phyloP scores from a whole-genome alignment of 37 sponge, comb jelly and placozoan species.

The Aphrocallistes beatrix region DNA sequence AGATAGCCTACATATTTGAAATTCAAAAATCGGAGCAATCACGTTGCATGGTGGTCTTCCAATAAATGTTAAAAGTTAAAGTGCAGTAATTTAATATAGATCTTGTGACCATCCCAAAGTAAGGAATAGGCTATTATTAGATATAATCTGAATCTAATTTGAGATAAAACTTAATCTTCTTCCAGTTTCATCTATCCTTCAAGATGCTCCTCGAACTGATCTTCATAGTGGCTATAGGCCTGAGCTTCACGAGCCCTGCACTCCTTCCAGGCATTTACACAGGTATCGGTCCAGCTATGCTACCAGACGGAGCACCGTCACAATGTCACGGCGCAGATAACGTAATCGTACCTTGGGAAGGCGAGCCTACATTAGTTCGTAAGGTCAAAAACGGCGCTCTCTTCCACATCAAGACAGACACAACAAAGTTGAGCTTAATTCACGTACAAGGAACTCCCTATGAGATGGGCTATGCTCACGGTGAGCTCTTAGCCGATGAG shows the following conservation, averaged over 20 bases:
- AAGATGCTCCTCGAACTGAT: neutral
- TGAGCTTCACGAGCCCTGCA: neutral
- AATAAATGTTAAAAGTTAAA: too few relatives aligned
- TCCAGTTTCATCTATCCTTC: too few relatives aligned
- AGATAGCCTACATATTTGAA: too few relatives aligned
- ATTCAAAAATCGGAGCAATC: too few relatives aligned
- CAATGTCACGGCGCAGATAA: constrained; percentile 35
- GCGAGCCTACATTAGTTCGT: constrained; percentile 26
- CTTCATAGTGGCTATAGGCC: neutral
- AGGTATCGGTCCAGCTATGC: neutral
- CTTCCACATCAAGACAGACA: constrained; percentile 12
- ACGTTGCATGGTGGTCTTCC: too few relatives aligned
- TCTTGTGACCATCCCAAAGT: too few relatives aligned
- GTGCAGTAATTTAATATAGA: too few relatives aligned
- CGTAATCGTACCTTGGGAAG: constrained; percentile 28
- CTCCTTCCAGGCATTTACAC: neutral
- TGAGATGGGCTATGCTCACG: constrained; percentile 51
- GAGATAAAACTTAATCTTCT: neutral
- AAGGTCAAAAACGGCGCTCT: constrained; percentile 35
- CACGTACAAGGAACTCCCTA: constrained; percentile 51
- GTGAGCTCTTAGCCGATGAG: constrained; percentile 27
- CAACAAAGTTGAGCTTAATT: neutral
- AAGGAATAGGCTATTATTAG: too few relatives aligned
- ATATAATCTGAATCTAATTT: too few relatives aligned
- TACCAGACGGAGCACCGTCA: neutral